Percentiles rank a stretch among this genome's conserved stretches.
Conservation (phyloP, 2,797 vertebrate genomes). For the Hippocampus kuda region DNA sequence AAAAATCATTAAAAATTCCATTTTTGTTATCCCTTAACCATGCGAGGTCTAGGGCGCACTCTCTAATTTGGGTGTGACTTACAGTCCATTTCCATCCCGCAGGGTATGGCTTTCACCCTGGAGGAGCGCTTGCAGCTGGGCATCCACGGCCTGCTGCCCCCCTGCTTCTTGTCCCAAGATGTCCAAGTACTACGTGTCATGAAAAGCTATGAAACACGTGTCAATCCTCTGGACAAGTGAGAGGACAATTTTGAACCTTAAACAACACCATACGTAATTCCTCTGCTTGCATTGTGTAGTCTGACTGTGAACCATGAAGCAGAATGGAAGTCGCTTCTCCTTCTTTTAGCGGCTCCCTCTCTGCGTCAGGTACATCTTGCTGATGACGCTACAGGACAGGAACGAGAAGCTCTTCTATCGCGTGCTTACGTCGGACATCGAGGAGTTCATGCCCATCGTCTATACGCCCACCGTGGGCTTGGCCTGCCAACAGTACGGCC, state of each 20-base stretch:
- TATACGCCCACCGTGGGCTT: constrained; percentile 94
- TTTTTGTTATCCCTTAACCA: no score
- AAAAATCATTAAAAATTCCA: no score
- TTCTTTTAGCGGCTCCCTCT: neutral
- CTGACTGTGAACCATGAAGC: no score
- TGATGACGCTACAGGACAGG: constrained; percentile 96
- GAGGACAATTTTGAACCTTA: constrained; percentile 20
- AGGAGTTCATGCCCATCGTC: constrained; percentile 95
- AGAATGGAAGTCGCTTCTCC: neutral
- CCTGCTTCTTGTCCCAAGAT: constrained; percentile 93
- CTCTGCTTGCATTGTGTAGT: neutral
- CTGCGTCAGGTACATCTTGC: constrained; percentile 81
- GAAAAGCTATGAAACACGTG: constrained; percentile 86
- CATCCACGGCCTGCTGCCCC: constrained; percentile 92
- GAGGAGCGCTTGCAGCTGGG: constrained; percentile 90
- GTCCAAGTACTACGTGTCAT: constrained; percentile 91
- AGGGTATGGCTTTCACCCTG: constrained; percentile 97
- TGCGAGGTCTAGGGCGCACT: no score
- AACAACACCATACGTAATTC: neutral
- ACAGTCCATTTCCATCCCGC: constrained; percentile 15
- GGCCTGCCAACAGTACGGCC: constrained; percentile 94
- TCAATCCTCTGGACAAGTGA: constrained; percentile 88
- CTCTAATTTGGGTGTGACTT: neutral
- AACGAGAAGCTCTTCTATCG: constrained; percentile 99
- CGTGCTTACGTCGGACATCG: constrained; percentile 85